These are phyloP conservation scores for Arenaria interpres DNA, from an alignment of 2,113 vertebrate species.

Conservation along the genomic window DNA sequence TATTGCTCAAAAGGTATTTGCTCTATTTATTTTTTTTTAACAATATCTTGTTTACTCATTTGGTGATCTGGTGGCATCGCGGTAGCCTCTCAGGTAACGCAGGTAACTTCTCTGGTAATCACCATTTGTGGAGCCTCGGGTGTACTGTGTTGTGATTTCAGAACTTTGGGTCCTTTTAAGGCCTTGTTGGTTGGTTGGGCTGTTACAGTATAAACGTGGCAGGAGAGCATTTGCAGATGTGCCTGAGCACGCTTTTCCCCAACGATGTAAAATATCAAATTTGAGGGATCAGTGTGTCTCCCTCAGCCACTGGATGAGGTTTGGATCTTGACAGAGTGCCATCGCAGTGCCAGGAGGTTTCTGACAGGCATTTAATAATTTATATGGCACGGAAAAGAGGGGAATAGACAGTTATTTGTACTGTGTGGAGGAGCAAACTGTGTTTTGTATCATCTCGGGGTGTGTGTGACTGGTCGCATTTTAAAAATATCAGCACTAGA, in stretches of 20 bases:
- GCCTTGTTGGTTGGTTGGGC: neutral
- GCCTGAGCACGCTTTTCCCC: neutral
- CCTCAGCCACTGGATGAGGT: accelerated
- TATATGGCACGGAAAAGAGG: neutral
- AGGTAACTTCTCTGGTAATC: neutral
- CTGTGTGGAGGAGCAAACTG: neutral
- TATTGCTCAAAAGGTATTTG: constrained; percentile 55
- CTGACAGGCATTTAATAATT: neutral
- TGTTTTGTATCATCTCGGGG: neutral
- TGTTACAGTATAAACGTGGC: neutral
- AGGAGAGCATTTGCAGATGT: neutral
- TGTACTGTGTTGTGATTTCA: neutral
- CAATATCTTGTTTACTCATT: neutral
- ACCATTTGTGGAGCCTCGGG: neutral
- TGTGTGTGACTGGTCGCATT: no score
- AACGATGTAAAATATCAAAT: neutral
- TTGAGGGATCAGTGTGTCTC: neutral
- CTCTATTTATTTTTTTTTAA: neutral
- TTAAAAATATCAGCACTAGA: neutral
- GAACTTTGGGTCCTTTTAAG: neutral
- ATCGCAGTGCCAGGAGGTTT: neutral
- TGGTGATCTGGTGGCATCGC: accelerated
- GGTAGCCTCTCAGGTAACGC: accelerated
- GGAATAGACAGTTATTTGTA: neutral
- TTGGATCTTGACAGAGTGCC: neutral